These are phyloP conservation scores for Euwallacea similis DNA, from an alignment of 1,140 invertebrate genomes.

Conservation along the genomic window DNA sequence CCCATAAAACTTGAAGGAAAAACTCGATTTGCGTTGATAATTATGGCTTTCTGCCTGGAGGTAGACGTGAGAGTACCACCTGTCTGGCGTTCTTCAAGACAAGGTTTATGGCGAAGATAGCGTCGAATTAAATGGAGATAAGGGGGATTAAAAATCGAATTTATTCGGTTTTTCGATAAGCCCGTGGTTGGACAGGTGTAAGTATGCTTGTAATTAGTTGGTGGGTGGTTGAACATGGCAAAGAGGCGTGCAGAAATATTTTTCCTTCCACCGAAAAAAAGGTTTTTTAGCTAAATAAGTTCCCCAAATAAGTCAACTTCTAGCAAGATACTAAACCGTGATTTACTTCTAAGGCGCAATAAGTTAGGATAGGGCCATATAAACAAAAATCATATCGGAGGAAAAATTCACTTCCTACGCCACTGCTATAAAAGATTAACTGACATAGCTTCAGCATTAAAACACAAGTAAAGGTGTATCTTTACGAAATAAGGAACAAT, in stretches of 20 bases:
- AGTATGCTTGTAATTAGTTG: neutral
- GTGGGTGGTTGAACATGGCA: neutral
- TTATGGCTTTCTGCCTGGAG: neutral
- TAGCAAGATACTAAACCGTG: no score
- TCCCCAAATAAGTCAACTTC: no score
- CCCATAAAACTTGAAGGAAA: no score
- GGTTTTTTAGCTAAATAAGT: no score
- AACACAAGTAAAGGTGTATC: constrained; percentile 32
- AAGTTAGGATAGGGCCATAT: no score
- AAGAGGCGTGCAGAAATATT: neutral
- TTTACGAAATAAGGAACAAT: constrained; percentile 34
- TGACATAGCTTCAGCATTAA: constrained; percentile 11
- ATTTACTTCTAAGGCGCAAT: no score
- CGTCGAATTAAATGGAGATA: neutral
- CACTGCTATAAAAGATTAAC: constrained; percentile 24
- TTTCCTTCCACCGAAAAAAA: neutral
- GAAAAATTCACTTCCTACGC: neutral
- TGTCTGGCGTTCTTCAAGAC: neutral
- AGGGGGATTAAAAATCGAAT: neutral
- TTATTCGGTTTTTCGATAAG: constrained; percentile 8
- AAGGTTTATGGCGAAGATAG: no score
- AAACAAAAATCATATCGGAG: no score
- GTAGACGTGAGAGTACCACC: neutral
- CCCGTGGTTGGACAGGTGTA: constrained; percentile 3
- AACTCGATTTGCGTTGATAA: no score